phyloP scores from a whole-genome alignment of 2,113 vertebrate species.

The Psammodynastes pulverulentus region DNA sequence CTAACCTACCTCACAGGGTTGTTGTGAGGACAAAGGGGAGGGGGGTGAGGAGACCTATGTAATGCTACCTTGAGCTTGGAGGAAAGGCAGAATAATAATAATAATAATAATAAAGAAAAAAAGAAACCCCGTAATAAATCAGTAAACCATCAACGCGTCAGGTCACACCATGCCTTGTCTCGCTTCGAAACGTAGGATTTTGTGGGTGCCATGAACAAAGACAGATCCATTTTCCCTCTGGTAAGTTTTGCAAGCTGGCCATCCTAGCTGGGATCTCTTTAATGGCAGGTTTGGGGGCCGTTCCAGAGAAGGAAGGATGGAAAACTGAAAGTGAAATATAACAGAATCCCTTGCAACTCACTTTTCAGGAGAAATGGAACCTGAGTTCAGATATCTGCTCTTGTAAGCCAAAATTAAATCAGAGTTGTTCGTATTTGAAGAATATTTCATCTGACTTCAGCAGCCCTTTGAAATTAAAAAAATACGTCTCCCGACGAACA shows the following conservation, averaged over 20 bases:
- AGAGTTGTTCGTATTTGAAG: background rate
- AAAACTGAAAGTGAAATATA: background rate
- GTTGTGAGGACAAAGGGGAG: background rate
- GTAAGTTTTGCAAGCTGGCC: background rate
- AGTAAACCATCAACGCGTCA: background rate
- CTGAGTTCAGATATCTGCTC: background rate
- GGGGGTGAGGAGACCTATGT: background rate
- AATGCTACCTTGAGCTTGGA: background rate
- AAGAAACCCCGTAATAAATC: background rate
- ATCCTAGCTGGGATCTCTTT: background rate
- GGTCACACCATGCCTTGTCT: background rate
- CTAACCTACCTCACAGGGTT: background rate
- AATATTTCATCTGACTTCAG: background rate
- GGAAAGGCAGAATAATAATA: background rate
- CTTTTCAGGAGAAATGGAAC: constrained; percentile 2
- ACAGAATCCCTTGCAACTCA: no score
- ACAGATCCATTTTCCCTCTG: background rate
- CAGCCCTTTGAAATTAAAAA: background rate
- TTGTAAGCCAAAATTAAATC: background rate
- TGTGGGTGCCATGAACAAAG: background rate
- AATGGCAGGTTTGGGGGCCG: background rate
- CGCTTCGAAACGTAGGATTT: background rate
- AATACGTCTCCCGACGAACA: background rate
- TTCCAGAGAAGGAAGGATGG: background rate
- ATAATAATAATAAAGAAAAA: background rate